Evolutionary conservation across 1,140 invertebrate genomes (phyloP).

Genomic region (Bombus polaris): DNA sequence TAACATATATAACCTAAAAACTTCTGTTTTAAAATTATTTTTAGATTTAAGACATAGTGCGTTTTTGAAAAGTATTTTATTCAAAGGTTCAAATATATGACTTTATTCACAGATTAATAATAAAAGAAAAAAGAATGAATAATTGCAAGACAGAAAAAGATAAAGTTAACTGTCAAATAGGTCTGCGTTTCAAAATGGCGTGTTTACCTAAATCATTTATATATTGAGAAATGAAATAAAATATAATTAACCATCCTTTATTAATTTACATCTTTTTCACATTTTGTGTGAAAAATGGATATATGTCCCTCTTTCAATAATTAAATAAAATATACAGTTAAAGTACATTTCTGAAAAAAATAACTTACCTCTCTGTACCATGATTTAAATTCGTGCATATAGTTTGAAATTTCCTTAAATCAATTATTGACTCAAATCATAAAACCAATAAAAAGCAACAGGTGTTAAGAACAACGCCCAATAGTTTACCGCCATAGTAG

Average conservation of each 20-base stretch:
- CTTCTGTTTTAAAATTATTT: not conserved
- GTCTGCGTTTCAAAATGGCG: slow-evolving; percentile 13
- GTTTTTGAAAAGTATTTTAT: not conserved
- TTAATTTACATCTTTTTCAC: not conserved
- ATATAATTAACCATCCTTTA: not conserved
- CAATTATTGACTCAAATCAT: not conserved
- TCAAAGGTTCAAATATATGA: not conserved
- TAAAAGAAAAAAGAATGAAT: not conserved
- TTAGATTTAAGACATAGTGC: not conserved
- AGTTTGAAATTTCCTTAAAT: not conserved
- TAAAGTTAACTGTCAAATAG: slow-evolving; percentile 2
- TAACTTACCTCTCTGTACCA: slow-evolving; percentile 14
- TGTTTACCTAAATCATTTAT: slow-evolving; percentile 1
- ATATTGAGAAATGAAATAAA: not conserved
- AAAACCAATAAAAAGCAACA: slow-evolving; percentile 23
- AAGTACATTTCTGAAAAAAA: not conserved
- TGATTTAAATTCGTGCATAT: slow-evolving; percentile 9
- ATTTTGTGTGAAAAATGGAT: not conserved
- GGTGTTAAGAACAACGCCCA: slow-evolving; percentile 43
- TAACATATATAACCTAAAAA: not conserved
- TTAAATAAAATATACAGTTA: not conserved
- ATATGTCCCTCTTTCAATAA: not conserved
- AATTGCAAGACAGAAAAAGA: not conserved
- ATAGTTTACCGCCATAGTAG: slow-evolving; percentile 27
- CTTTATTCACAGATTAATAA: not conserved